Percentiles rank a stretch among this genome's conserved stretches.
phyloP scores from a whole-genome alignment of 2,113 vertebrate species.

The Pseudolaguvia tuberculata region DNA sequence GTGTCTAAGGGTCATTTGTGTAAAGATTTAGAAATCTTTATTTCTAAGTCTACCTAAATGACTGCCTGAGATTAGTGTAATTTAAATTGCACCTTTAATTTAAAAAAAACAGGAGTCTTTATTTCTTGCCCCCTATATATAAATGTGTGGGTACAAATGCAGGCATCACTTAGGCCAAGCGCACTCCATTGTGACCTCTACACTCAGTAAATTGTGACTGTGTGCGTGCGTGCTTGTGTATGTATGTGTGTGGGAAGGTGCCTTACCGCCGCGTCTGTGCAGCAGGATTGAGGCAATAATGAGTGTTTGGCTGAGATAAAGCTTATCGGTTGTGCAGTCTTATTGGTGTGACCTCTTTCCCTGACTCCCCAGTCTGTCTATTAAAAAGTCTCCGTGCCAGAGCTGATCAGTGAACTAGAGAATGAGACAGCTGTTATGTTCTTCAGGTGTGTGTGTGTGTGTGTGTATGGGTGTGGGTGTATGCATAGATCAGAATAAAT shows the following conservation, averaged over 20 bases:
- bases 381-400: conserved; percentile 34
- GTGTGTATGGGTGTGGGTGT: background rate
- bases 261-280: conserved; percentile 31
- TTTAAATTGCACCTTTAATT: background rate
- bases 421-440: conserved; percentile 26
- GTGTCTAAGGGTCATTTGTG: background rate
- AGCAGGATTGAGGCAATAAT: conserved; percentile 52
- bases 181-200: conserved; percentile 29
- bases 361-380: conserved; percentile 38
- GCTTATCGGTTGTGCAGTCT: conserved; percentile 50
- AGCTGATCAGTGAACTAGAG: conserved; percentile 35
- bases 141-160: conserved; percentile 1
- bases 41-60: too few species aligned
- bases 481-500: background rate
- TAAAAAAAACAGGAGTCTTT: conserved; percentile 5
- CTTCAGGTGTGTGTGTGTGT: conserved; percentile 5
- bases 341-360: conserved; percentile 40
- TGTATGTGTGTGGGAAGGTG: conserved; percentile 30
- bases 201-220: conserved; percentile 38
- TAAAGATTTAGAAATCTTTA: background rate
- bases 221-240: conserved; percentile 20
- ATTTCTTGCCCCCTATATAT: background rate
- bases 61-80: background rate
- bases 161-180: conserved; percentile 17
- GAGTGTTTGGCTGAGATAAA: conserved; percentile 52